Evolutionary conservation across 2,888 invertebrate genomes (phyloP), one percentile per base, ranked within the genome.

Genomic region (Polia nebulosa): DNA sequence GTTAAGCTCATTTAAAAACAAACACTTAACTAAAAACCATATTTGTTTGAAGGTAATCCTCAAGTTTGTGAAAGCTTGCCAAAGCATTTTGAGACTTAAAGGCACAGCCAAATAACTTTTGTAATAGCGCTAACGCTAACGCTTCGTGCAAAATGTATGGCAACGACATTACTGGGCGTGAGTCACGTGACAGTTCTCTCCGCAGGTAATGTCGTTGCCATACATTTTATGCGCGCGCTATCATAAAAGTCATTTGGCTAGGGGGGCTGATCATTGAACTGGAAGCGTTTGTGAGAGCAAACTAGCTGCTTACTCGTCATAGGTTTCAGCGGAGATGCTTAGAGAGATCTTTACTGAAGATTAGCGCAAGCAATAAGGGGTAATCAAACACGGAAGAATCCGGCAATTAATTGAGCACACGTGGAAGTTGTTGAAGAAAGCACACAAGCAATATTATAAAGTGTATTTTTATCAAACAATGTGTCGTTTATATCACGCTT

Each of bases 391-490:
- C 15, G 44, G 36, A 60, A 69, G 9, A 17, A 13, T 32, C 20
- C 7, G 3, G 0, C n/a, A 49, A 34, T 39, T 39, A 58, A 36
- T 36, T 32, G 11, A 34, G 8, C 47, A 45, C 66, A 72, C 29
- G 20, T 47, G 47, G 53, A 72, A 62, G 41, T 32, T 15, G 13
- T 67, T 44, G 20, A 55, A 72, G 72, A 61, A 71, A 76, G 25
- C 15, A 55, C 34, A 61, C 17, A 52, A 36, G 5, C 22, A 52
- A 52, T 3, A 67, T 39, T 65, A 66, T 49, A 39, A 53, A 60
- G 25, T 62, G 34, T 73, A 53, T 68, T 72, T 73, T 72, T 73
- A 73, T 57, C 9, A 66, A 75, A 71, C 79, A 75, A 63, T 62
- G 22, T 58, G 22, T 9, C 51, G 61, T 69, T 61, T 68, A 62